Evolutionary conservation across 2,888 invertebrate species (phyloP).

Genomic region (Andrena camellia): DNA sequence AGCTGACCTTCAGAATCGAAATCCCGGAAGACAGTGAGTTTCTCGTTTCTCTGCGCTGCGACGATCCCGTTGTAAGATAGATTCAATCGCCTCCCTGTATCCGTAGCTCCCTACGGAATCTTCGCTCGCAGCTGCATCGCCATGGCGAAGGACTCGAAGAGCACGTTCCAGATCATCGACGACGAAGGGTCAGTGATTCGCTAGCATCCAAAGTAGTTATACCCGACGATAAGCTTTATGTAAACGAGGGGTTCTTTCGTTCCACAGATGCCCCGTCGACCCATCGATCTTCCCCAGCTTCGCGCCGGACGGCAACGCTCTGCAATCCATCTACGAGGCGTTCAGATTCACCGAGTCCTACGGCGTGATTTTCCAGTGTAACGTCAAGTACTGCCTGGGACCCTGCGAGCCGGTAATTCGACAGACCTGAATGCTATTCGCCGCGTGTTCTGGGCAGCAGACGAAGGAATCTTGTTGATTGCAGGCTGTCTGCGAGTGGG

Average conservation of each 20-base stretch:
- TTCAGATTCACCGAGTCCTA: conserved; percentile 98
- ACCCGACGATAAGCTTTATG: neutral
- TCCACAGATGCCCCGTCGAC: conserved; percentile 93
- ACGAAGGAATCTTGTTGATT: conserved; percentile 5
- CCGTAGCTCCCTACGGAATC: conserved; percentile 96
- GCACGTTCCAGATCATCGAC: conserved; percentile 98
- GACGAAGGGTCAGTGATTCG: conserved; percentile 92
- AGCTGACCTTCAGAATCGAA: conserved; percentile 97
- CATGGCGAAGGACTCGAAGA: conserved; percentile 98
- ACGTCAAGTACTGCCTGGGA: conserved; percentile 97
- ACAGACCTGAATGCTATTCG: neutral
- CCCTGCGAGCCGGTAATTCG: conserved; percentile 94
- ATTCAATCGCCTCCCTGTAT: neutral
- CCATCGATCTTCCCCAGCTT: conserved; percentile 97
- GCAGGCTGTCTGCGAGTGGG: conserved; percentile 96
- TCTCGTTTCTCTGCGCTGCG: neutral
- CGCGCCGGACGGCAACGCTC: conserved; percentile 94
- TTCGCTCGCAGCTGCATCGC: conserved; percentile 98
- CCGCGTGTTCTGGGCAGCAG: too few relatives aligned
- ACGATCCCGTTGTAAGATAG: too few relatives aligned
- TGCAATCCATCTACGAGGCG: conserved; percentile 96
- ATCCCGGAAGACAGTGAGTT: conserved; percentile 97
- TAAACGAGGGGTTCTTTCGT: neutral
- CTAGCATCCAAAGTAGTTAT: neutral
- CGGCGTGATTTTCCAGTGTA: conserved; percentile 98